Conservation (phyloP, 2,113 vertebrate genomes). For the chimpanzee (Pan troglodytes) region NHGRI_mPanTro3-v2.1_pri NC_072403.2:136593501-136594000, state of each 20-base stretch:
- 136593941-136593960: not conserved
- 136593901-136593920: not conserved
- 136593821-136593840: constrained; percentile 1
- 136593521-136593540: constrained; percentile 78
- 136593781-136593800: constrained; percentile 52
- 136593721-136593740: constrained; percentile 62
- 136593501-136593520: constrained; percentile 82
- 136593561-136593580: constrained; percentile 84
- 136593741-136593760: constrained; percentile 60
- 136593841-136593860: not conserved
- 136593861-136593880: not conserved
- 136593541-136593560: constrained; percentile 78
- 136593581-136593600: constrained; percentile 85
- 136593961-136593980: not conserved
- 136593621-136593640: constrained; percentile 75
- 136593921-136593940: not conserved
- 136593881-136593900: not conserved
- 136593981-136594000: not conserved
- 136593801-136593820: constrained; percentile 14
- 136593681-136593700: constrained; percentile 66
- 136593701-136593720: constrained; percentile 57
- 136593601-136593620: constrained; percentile 80
- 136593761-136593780: not conserved
- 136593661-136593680: constrained; percentile 65
- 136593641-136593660: constrained; percentile 67